Base-by-base conservation (phyloP, 1,140 invertebrate species). In the Drosophila bifasciata region DNA sequence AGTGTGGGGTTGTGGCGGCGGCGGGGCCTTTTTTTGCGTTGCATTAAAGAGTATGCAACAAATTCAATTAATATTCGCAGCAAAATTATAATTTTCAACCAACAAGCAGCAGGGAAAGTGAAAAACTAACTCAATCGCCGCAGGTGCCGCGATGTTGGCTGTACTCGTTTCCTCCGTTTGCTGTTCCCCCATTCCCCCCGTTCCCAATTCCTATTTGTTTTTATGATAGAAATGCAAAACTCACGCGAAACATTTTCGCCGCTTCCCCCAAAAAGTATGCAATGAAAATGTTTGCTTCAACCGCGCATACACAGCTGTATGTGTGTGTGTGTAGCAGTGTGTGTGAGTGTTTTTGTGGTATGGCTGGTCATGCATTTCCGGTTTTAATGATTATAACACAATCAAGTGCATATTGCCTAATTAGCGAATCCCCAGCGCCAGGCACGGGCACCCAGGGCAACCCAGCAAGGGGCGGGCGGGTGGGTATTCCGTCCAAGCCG, bases 351-450 rank as follows among this genome's bases (percentile, higher is more conserved):
- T 48, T 39, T 11, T 56, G 25, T 32, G 25, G 52, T 21, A 63
- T 44, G 19, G 44, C 51, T 57, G 59, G 72, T 71, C 69, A 61
- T 77, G 73, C 77, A 86, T 86, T 85, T 74, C 77, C 74, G 83
- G 68, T 74, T 86, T 86, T 88, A 88, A 88, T 86, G 83, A 88
- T 86, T 85, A 85, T 86, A 85, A 78, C 81, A 86, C 81, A 86
- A 86, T 86, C 83, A 79, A 86, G 77, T 86, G 81, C 81, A 88
- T 86, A 86, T 86, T 86, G 81, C 83, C 81, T 85, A 85, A 85
- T 85, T 85, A 85, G 81, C 83, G 81, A 60, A 57, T 71, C 56
- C 44, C 57, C 53, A 48, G 67, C 58, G 46, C 46, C 59, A 48
- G 81, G 52, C 44, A 23, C 15, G 4, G 11, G 9, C 9, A 4